These are phyloP conservation scores for Ormyrus labotus DNA, from an alignment of 2,888 invertebrate genomes.

Conservation along the genomic window DNA sequence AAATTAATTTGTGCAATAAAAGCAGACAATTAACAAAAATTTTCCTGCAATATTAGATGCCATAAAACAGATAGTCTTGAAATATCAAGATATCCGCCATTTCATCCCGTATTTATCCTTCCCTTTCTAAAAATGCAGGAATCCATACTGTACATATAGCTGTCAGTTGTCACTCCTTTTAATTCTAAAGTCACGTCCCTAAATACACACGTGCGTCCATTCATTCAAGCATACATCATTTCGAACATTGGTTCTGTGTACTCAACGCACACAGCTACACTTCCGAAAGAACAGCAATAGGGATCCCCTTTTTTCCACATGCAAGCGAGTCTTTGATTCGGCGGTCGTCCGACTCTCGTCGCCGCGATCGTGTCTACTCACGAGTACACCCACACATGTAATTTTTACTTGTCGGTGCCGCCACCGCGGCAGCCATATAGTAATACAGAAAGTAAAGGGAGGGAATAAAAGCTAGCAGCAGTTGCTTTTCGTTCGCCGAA, in stretches of 20 bases:
- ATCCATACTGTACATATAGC: no score
- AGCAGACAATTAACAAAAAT: no score
- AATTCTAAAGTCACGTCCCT: constrained; percentile 6
- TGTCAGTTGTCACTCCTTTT: constrained; percentile 1
- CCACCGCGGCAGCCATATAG: constrained; percentile 1
- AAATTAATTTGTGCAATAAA: no score
- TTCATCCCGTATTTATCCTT: no score
- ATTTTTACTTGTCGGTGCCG: neutral
- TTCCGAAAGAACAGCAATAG: neutral
- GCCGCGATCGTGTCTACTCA: neutral
- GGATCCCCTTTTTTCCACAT: neutral
- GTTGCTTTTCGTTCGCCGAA: constrained; percentile 52
- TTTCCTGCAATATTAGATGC: no score
- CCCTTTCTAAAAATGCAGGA: no score
- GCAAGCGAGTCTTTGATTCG: constrained; percentile 24
- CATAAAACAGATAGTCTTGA: no score
- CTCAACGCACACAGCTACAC: neutral
- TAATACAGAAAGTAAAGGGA: neutral
- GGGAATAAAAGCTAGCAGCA: neutral
- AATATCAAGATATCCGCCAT: no score
- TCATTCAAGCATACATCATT: constrained; percentile 1
- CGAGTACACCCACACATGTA: constrained; percentile 13
- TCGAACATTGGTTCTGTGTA: neutral
- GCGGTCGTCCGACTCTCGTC: neutral
- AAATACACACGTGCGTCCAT: constrained; percentile 8